Base-by-base conservation (phyloP, 2,797 vertebrate genomes). In the Pitangus sulphuratus region DNA sequence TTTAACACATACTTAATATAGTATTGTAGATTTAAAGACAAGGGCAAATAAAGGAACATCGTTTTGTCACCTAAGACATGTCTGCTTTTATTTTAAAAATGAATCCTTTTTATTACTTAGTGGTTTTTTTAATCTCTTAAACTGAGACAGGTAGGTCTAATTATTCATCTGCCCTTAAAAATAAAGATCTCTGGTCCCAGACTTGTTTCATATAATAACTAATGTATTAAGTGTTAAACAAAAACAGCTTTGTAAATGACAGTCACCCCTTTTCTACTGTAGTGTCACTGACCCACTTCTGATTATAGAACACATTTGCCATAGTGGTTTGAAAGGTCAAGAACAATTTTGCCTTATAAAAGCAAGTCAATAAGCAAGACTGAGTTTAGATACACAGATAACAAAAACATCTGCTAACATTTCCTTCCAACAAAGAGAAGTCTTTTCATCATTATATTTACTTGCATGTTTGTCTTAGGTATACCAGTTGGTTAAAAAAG, bases 261-360 rank as follows among this genome's bases (percentile, higher is more conserved):
- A 85, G 48, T 57, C 18, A 64, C 11, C 22, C 39, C n/a, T 92
- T 85, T 89, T 58, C 57, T 80, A 28, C 61, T 77, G 44, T 64
- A 64, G 13, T 77, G 79, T 80, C 39, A 54, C 10, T 85, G 75
- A 92, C 81, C 31, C 45, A 25, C 0, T 0, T 70, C 53, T 92
- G 65, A 60, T 75, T 68, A 80, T 13, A 85, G 16, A 92, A 21
- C 15, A 57, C 11, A 51, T 85, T 77, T 91, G 20, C 37, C 44
- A 77, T 33, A 70, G 28, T 54, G 24, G 15, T 93, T 93, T 74
- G 71, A 95, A 92, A 95, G 89, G 84, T 93, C 84, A 93, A 64
- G 57, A 94, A 37, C 12, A 85, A 77, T 65, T 44, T 90, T 89
- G 10, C 20, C 50, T 56, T 57, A 64, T 15, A 37, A 77, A 96